These are phyloP conservation scores for Cephalopholis sonnerati DNA, from an alignment of 2,113 vertebrate genomes.

Conservation along the genomic window DNA sequence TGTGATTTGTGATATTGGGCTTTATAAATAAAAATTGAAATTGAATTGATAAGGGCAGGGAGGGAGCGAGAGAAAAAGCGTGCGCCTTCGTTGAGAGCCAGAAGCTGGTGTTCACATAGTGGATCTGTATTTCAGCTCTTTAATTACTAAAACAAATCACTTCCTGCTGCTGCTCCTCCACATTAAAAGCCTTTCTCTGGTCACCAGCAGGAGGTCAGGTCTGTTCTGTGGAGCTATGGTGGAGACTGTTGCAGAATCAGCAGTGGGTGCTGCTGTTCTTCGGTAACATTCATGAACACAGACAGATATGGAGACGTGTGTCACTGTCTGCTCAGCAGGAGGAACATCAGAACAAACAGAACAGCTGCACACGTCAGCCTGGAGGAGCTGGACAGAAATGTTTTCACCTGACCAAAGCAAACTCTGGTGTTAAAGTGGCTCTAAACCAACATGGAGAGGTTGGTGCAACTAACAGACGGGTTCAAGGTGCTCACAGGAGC, in stretches of 20 bases:
- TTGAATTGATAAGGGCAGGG: too few relatives aligned
- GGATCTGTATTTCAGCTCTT: background rate
- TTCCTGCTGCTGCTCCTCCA: background rate
- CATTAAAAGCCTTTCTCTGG: background rate
- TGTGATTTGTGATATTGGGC: too few relatives aligned
- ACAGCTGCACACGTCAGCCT: background rate
- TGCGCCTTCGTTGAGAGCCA: too few relatives aligned
- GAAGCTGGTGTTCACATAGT: too few relatives aligned
- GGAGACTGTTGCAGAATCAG: background rate
- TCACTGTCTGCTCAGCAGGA: background rate
- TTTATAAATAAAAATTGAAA: too few relatives aligned
- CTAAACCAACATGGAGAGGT: background rate
- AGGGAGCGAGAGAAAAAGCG: too few relatives aligned
- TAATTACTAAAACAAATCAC: background rate
- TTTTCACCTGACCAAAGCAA: background rate
- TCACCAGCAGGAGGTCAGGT: background rate
- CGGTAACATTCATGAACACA: background rate
- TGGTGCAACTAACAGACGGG: background rate
- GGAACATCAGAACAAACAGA: background rate
- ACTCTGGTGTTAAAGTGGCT: background rate
- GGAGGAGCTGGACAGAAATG: too few relatives aligned
- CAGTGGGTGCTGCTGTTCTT: background rate
- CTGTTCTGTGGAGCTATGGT: background rate
- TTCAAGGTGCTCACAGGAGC: background rate
- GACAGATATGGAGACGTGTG: background rate